A percentile compares a stretch with the other conserved stretches of the same genome.
Evolutionary conservation across 2,113 vertebrate species (phyloP).

Genomic region (Ivindomyrus marchei): DNA sequence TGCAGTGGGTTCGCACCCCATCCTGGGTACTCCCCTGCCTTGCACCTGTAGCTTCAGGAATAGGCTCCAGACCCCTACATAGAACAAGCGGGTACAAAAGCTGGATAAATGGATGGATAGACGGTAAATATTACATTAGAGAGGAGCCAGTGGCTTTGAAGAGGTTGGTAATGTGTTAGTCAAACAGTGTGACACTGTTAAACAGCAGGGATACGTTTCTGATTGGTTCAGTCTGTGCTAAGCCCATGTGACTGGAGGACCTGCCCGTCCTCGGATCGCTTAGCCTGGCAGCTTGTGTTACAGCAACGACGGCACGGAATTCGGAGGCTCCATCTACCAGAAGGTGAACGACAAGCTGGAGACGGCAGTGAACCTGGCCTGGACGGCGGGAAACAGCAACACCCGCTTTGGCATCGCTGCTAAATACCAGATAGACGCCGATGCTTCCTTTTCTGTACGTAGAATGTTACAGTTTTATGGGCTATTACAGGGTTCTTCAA

Average conservation of each 20-base stretch:
- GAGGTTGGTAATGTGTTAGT: neutral
- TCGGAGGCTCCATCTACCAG: conserved; percentile 96
- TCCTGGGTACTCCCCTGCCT: neutral
- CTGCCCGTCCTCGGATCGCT: neutral
- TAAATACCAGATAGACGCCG: conserved; percentile 91
- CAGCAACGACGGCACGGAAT: conserved; percentile 95
- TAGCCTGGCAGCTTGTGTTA: conserved; percentile 27
- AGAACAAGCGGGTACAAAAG: neutral
- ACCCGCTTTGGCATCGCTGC: conserved; percentile 96
- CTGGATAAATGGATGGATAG: neutral
- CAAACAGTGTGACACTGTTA: neutral
- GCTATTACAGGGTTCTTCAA: neutral
- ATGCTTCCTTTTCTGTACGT: conserved; percentile 89
- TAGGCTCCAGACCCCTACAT: neutral
- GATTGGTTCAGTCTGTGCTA: neutral
- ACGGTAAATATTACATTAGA: neutral
- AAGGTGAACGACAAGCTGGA: conserved; percentile 95
- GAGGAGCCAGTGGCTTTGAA: neutral
- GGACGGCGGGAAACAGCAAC: conserved; percentile 97
- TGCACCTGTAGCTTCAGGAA: neutral
- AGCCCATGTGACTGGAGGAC: neutral
- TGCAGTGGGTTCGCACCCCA: neutral
- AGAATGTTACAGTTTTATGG: neutral
- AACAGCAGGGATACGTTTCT: neutral
- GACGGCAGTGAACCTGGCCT: conserved; percentile 89